Base-by-base conservation (phyloP, 2,888 invertebrate species). In the Encarsia formosa region DNA sequence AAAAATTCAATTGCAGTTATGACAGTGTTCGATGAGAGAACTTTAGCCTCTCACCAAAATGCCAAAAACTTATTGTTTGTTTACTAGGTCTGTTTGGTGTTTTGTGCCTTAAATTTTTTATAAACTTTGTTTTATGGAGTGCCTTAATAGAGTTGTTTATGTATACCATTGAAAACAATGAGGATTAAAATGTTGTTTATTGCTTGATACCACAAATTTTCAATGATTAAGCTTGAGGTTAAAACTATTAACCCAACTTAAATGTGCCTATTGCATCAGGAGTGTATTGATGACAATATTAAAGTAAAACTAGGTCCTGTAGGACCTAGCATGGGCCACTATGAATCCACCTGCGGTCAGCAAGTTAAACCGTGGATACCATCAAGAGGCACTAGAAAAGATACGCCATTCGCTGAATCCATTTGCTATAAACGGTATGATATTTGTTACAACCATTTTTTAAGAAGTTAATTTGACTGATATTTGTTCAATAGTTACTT, bases 381-480 rank as follows among this genome's bases (percentile, higher is more conserved):
- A 87, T 77, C 87, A 88, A 76, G 88, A 89, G 78, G 90, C 90
- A 71, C 82, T 91, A 76, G 88, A 87, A 76, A 87, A 89, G 77
- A 91, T 90, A 69, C 82, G 90, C 64, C 88, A 88, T 75, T 88
- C 89, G 55, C 76, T 90, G 65, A 79, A 86, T 65, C 90, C 89
- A 47, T 90, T 88, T 73, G 88, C 88, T 48, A 87, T 88, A 68
- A 76, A 83, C 77, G 76, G 63, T 63, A n/a, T n/a, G n/a, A n/a
- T n/a, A n/a, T n/a, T n/a, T n/a, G n/a, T n/a, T n/a, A n/a, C n/a
- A n/a, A n/a, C n/a, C n/a, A n/a, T n/a, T n/a, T n/a, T n/a, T n/a
- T n/a, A n/a, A n/a, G n/a, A n/a, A n/a, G n/a, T n/a, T n/a, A n/a
- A n/a, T n/a, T n/a, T n/a, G n/a, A n/a, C n/a, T n/a, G n/a, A n/a